Conservation (phyloP, 2,888 invertebrate species). For the Eristalis arbustorum region DNA sequence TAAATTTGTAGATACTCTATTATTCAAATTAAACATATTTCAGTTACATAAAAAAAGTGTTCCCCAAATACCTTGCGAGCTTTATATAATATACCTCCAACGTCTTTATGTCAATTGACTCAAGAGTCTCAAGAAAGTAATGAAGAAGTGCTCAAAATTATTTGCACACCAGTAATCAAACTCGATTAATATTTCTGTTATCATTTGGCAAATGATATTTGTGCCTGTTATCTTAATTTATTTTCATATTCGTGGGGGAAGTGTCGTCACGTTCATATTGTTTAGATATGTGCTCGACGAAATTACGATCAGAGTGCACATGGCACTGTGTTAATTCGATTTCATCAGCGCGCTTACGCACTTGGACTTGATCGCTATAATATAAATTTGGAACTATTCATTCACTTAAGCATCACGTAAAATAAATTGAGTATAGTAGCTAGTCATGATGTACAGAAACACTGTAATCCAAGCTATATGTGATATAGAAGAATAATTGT, state of each 20-base stretch:
- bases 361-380: background rate
- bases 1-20: no score
- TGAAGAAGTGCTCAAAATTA: background rate
- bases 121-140: background rate
- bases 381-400: no score
- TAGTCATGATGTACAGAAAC: no score
- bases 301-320: no score
- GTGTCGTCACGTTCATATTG: background rate
- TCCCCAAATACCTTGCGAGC: background rate
- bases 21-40: no score
- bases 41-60: background rate
- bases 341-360: background rate
- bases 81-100: background rate
- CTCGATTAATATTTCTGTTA: background rate
- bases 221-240: background rate
- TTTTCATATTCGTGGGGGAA: background rate
- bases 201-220: background rate
- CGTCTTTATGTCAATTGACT: background rate
- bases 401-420: no score
- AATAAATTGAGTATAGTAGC: no score
- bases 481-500: no score
- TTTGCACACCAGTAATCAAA: background rate
- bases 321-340: background rate
- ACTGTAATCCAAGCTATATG: no score
- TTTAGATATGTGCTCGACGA: background rate